Evolutionary conservation across 1,140 invertebrate species (phyloP), one percentile per base, ranked within the genome.

Genomic region (Camponotus pennsylvanicus): DNA sequence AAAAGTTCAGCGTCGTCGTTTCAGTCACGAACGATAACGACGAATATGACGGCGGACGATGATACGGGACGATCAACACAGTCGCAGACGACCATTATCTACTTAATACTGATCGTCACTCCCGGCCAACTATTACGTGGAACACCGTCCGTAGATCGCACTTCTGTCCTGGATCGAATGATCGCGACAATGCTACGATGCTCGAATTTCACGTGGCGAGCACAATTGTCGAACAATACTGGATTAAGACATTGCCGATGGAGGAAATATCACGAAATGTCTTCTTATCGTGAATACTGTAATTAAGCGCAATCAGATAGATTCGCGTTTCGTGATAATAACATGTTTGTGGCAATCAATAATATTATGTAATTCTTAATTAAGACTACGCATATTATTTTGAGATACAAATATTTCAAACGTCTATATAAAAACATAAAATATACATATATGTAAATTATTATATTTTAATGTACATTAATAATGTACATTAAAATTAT

Each of bases 1-100:
- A 34, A 64, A 63, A 63, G 13, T 59, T n/a, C 73, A n/a, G 11
- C 32, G 34, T 37, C 45, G 34, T 55, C 11, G 11, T 66, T 52
- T 66, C 18, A 40, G 37, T 40, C 8, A 45, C n/a, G n/a, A 40
- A 21, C 55, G 77, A 79, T 79, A 79, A 55, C 77, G 27, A 34
- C 40, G 32, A 37, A 66, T 45, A 42, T 40, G 27, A 45, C 61
- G 9, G 32, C 18, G 32, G 18, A 18, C 15, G 42, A 86, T 64
- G 76, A 49, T 73, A 89, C 71, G 73, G 45, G 80, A 84, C 82
- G 84, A 86, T 89, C 79, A 90, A 90, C 88, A 89, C 87, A 87
- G 89, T 27, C 87, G 90, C 87, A 87, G 87, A 88, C 86, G 88
- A 83, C 69, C 86, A 92, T 92, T 93, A 93, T 92, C 92, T 92